Evolutionary conservation across 37 sponge, comb jelly and placozoan genomes (phyloP).

Genomic region (Agelas oroides): DNA sequence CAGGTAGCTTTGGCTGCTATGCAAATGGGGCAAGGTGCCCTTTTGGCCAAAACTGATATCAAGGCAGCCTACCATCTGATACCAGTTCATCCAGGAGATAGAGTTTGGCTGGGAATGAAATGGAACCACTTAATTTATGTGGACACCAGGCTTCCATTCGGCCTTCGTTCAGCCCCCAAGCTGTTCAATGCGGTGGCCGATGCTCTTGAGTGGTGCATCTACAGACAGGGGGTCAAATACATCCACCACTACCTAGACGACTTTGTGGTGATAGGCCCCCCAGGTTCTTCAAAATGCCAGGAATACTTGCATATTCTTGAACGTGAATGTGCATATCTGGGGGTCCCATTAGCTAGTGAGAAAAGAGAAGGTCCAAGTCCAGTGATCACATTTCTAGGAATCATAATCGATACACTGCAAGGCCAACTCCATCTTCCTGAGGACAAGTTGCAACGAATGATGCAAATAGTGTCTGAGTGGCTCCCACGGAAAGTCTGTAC

Average conservation of each 20-base stretch:
- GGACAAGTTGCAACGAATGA: slow-evolving; percentile 34
- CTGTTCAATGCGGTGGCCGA: slow-evolving; percentile 55
- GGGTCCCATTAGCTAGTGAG: slow-evolving; percentile 50
- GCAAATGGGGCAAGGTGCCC: slow-evolving; percentile 29
- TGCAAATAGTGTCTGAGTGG: too few species aligned
- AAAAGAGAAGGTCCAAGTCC: slow-evolving; percentile 53
- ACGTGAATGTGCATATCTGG: slow-evolving; percentile 24
- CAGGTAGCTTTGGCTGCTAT: slow-evolving; percentile 12
- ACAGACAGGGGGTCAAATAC: slow-evolving; percentile 8
- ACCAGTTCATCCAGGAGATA: slow-evolving; percentile 34
- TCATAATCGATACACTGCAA: slow-evolving; percentile 32
- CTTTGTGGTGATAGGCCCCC: slow-evolving; percentile 43
- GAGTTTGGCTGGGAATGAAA: slow-evolving; percentile 31
- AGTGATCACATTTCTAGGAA: slow-evolving; percentile 35
- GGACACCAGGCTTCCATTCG: slow-evolving; percentile 60
- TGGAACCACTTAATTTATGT: too few species aligned
- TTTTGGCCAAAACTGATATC: slow-evolving; percentile 50
- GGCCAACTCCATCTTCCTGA: slow-evolving; percentile 44
- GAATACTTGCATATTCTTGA: too few species aligned
- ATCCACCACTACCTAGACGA: slow-evolving; percentile 65
- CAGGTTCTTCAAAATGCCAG: slow-evolving; percentile 16
- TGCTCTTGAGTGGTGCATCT: slow-evolving; percentile 24
- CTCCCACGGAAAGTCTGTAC: too few species aligned
- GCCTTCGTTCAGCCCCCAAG: slow-evolving; percentile 53
- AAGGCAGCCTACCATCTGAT: slow-evolving; percentile 49